Evolutionary conservation across 2,888 invertebrate genomes (phyloP), one percentile per base, ranked within the genome.

Genomic region (Ischnus inquisitorius): DNA sequence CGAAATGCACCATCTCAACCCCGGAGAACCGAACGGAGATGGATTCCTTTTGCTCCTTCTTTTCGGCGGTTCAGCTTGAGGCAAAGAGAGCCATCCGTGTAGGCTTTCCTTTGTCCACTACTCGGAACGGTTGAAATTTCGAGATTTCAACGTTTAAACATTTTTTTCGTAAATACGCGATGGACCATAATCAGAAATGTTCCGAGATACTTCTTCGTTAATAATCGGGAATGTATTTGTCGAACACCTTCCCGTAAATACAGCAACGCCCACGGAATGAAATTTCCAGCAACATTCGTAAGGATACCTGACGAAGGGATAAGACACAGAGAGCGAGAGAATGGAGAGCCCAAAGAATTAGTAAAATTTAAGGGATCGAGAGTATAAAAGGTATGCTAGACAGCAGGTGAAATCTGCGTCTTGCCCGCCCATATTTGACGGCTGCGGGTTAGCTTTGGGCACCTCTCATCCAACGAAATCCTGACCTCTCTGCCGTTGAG

Each of bases 341-440:
- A 74, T 79, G 75, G 22, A 67, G 43, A 75, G 74, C 69, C 72
- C 79, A 69, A 87, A 87, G 90, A 90, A 90, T 88, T 86, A 87
- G 87, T 88, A 84, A 88, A 88, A 90, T 88, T 88, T 86, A 87
- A 88, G 87, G 88, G 87, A 87, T 84, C 84, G 76, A 62, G 84
- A 85, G 71, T 85, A 83, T 85, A 84, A 14, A 80, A 74, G 85
- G 81, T 77, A 84, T 87, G 77, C 84, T 84, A 85, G 87, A 87
- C 88, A 84, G 91, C 91, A 91, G 91, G 91, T 91, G 91, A 90
- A 90, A 91, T 88, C 86, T 81, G 79, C 83, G 79, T 74, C 86
- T 82, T 87, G 88, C 89, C 89, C 92, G 90, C 90, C 90, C 89
- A 89, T 90, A 90, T 92, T 92, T 91, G 91, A 90, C 91, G 90